Conservation (phyloP, 2,888 invertebrate genomes). For the Melieria crassipennis region DNA sequence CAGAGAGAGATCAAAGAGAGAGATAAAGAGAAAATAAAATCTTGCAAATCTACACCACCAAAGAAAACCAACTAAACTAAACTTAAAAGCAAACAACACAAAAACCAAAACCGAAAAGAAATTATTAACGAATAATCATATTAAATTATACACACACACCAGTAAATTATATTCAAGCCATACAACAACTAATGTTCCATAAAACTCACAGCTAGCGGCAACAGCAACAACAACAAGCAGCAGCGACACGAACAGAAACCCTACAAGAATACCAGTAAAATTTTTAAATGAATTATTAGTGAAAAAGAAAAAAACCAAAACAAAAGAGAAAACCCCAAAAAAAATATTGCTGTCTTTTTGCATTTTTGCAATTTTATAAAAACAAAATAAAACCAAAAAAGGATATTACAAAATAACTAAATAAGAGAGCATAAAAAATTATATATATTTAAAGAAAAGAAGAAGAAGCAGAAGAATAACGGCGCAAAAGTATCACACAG, state of each 20-base stretch:
- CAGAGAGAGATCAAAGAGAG: slow-evolving; percentile 25
- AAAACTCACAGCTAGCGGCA: slow-evolving; percentile 48
- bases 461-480: slow-evolving; percentile 29
- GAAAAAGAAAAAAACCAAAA: slow-evolving; percentile 46
- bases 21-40: slow-evolving; percentile 48
- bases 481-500: slow-evolving; percentile 27
- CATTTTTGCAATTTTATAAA: slow-evolving; percentile 67
- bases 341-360: slow-evolving; percentile 65
- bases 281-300: slow-evolving; percentile 50
- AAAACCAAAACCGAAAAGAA: slow-evolving; percentile 30
- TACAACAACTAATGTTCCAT: slow-evolving; percentile 63
- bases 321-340: slow-evolving; percentile 45
- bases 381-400: slow-evolving; percentile 47
- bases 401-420: slow-evolving; percentile 38
- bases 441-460: slow-evolving; percentile 36
- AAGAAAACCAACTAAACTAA: slow-evolving; percentile 40
- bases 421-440: slow-evolving; percentile 40
- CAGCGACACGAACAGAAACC: slow-evolving; percentile 34
- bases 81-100: slow-evolving; percentile 19
- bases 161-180: slow-evolving; percentile 42
- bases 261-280: slow-evolving; percentile 42
- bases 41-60: slow-evolving; percentile 57
- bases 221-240: slow-evolving; percentile 43
- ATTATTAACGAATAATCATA: slow-evolving; percentile 57
- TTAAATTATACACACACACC: slow-evolving; percentile 48